Base-by-base conservation (phyloP, 2,113 vertebrate genomes). In the Cromileptes altivelis region DNA sequence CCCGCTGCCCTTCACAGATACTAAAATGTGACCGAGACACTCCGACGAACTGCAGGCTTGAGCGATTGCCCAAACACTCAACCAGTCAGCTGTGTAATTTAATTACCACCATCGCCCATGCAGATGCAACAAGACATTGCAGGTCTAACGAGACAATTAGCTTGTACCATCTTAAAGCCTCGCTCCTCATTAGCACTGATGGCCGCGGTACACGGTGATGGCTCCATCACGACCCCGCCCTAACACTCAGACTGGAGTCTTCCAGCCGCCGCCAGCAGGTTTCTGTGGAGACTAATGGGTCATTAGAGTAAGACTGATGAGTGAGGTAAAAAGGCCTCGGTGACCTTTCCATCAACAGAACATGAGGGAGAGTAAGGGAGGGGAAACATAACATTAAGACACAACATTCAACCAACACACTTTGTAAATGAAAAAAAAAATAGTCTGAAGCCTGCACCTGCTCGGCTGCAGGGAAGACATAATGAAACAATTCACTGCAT, bases 71-170 rank as follows among this genome's bases (percentile, higher is more conserved):
- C n/a, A 12, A 75, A 61, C 78, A 63, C 49, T 70, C 23, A 47
- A 42, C 80, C 73, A 69, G 58, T 80, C 79, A 69, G 62, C 67
- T 49, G 82, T 75, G 78, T 87, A 75, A 91, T 91, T 87, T 27
- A 84, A 85, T 91, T 80, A 85, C 67, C 55, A 57, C 52, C 52
- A 42, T 55, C 18, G 4, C 49, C 85, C 62, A 6, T 64, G 70
- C 75, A 80, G 68, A 81, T 83, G 57, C 56, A 90, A 76, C 21
- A 4, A 68, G 70, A 90, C 88, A 68, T 75, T 1, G 25, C 25
- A 61, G 63, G 63, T 67, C 65, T 92, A 89, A 88, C 85, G 82
- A 88, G 86, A 83, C 86, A 73, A 77, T 92, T 88, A 83, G 85
- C 84, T 67, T 58, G 72, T 56, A 75, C 45, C 76, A 42, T 88